Evolutionary conservation across 35 echinoderm and acorn worm species (phyloP).

Genomic region (Lytechinus pictus): DNA sequence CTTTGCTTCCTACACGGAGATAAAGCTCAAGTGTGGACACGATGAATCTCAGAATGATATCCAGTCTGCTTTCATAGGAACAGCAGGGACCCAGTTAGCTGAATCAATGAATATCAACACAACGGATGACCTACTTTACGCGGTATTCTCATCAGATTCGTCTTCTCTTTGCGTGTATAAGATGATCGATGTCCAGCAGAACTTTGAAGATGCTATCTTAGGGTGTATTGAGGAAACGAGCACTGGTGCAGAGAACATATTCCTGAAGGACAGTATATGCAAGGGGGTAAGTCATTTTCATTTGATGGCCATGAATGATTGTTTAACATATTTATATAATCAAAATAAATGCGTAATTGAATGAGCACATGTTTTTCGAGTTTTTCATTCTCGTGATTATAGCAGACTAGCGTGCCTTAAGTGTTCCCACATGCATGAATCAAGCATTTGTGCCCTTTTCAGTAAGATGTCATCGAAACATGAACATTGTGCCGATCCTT

Average conservation of each 20-base stretch:
- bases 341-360: too few species aligned
- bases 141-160: conserved; percentile 21
- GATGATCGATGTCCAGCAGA: conserved; percentile 57
- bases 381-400: too few species aligned
- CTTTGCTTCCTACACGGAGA: conserved; percentile 55
- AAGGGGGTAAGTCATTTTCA: too few species aligned
- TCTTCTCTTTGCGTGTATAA: conserved; percentile 60
- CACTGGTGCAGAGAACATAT: not conserved
- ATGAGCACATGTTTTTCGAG: too few species aligned
- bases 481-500: too few species aligned
- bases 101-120: conserved; percentile 2
- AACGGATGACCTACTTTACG: conserved; percentile 25
- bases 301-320: too few species aligned
- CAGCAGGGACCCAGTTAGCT: conserved; percentile 53
- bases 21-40: conserved; percentile 55
- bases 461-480: too few species aligned
- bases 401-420: too few species aligned
- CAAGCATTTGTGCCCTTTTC: too few species aligned
- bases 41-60: conserved; percentile 25
- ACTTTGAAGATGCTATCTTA: conserved; percentile 36
- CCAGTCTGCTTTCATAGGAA: conserved; percentile 56
- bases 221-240: not conserved
- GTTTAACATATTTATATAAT: too few species aligned
- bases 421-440: too few species aligned
- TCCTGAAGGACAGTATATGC: not conserved